Percentiles rank a stretch among this genome's conserved stretches.
Conservation (phyloP, 2,113 vertebrate species). For the Apteryx mantelli region DNA sequence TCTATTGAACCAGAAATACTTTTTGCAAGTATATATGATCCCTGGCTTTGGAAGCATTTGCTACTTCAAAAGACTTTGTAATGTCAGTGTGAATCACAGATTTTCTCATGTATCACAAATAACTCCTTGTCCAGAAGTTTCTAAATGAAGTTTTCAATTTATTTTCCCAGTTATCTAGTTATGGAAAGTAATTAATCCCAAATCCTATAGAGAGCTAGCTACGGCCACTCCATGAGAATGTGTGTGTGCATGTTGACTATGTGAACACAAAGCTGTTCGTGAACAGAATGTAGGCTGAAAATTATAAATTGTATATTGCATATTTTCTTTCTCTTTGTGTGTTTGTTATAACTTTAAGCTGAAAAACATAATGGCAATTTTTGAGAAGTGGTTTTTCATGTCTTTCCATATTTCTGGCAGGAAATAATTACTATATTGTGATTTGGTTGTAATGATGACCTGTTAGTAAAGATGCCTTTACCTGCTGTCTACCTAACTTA, state of each 20-base stretch:
- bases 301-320: background rate
- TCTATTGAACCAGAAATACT: background rate
- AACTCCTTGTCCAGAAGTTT: background rate
- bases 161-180: background rate
- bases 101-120: background rate
- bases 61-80: background rate
- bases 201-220: background rate
- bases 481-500: background rate
- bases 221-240: background rate
- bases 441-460: background rate
- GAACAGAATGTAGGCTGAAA: background rate
- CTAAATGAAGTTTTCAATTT: background rate
- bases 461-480: background rate
- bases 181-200: background rate
- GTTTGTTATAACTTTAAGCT: background rate
- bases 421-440: background rate
- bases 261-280: background rate
- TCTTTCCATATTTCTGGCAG: background rate
- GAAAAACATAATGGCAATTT: background rate
- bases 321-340: background rate
- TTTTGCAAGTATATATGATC: background rate
- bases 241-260: background rate
- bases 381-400: background rate
- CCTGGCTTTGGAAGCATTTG: background rate
- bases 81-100: background rate